Percentiles rank a stretch among this genome's conserved stretches.
Conservation (phyloP, 2,113 vertebrate genomes). For the Nannospalax galili region DNA sequence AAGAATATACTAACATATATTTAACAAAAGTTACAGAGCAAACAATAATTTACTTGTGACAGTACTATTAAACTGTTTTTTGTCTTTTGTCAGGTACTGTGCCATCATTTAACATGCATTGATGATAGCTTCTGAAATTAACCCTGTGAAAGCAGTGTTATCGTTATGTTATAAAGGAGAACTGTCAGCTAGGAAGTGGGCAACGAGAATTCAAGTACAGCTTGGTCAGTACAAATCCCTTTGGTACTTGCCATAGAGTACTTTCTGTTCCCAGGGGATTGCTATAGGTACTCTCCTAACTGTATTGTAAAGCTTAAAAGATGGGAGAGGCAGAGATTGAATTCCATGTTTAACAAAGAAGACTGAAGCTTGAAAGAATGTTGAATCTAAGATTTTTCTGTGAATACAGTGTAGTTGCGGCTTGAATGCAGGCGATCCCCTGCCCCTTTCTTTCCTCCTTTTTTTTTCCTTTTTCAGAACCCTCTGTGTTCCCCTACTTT, state of each 20-base stretch:
- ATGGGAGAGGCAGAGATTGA: background rate
- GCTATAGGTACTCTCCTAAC: background rate
- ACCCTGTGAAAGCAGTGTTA: background rate
- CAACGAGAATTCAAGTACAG: background rate
- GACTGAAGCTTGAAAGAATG: background rate
- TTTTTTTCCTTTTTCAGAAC: background rate
- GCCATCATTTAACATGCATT: background rate
- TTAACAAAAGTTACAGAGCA: background rate
- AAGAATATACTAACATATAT: background rate
- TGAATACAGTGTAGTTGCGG: background rate
- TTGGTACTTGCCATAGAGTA: background rate
- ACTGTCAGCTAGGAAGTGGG: background rate
- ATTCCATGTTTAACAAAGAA: background rate
- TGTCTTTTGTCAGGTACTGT: background rate
- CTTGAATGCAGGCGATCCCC: background rate
- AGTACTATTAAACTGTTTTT: slow-evolving; percentile 8
- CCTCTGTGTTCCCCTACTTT: background rate
- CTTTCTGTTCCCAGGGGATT: background rate
- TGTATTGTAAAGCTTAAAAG: background rate
- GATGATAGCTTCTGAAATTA: slow-evolving; percentile 30
- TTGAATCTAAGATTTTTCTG: slow-evolving; percentile 30
- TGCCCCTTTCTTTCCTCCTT: background rate
- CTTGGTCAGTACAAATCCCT: background rate
- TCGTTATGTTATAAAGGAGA: background rate
- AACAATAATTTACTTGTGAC: slow-evolving; percentile 5